Base-by-base conservation (phyloP, 2,888 invertebrate species). In the Heliconius ethilla region DNA sequence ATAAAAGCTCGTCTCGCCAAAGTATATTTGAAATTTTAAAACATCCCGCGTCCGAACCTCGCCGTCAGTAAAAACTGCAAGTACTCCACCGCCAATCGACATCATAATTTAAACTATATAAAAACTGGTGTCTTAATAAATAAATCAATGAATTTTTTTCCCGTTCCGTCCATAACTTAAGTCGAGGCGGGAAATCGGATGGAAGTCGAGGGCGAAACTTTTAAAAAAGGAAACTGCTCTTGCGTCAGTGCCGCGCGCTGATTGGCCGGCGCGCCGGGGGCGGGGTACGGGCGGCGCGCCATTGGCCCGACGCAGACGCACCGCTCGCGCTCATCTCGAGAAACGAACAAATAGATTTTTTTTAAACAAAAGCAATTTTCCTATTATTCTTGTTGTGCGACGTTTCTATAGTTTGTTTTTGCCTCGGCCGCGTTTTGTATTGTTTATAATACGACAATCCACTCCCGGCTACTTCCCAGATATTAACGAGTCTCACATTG, bases 361-460 rank as follows among this genome's bases (percentile, higher is more conserved):
- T 94, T 93, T 92, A 92, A 92, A 93, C 92, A 92, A 93, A 93
- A 93, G 92, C 91, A 93, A 94, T 94, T 94, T 94, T 94, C 93
- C 94, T 94, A 94, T 93, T 93, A 92, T 94, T 94, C 93, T 93
- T 94, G 92, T 94, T 94, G 92, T 86, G 86, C 88, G 89, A 87
- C 86, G 92, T 92, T 92, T 90, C 87, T 90, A 90, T 91, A 92
- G 93, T 92, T 93, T 90, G 93, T 93, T 94, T 93, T 93, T 93
- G 91, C 89, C 40, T 89, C 86, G 86, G 86, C 86, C 85, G 87
- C 90, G 91, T 93, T 94, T 93, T 91, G 93, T 93, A 93, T 94
- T 94, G 93, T 94, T 93, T 92, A 92, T 89, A 90, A 92, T 91
- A 91, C 91, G 91, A 92, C 93, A 92, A 93, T 90, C 91, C 92